A percentile compares a stretch with the other conserved stretches of the same genome.
These are phyloP conservation scores for Raja brachyura DNA, from an alignment of 2,113 vertebrate species.

Conservation along the genomic window DNA sequence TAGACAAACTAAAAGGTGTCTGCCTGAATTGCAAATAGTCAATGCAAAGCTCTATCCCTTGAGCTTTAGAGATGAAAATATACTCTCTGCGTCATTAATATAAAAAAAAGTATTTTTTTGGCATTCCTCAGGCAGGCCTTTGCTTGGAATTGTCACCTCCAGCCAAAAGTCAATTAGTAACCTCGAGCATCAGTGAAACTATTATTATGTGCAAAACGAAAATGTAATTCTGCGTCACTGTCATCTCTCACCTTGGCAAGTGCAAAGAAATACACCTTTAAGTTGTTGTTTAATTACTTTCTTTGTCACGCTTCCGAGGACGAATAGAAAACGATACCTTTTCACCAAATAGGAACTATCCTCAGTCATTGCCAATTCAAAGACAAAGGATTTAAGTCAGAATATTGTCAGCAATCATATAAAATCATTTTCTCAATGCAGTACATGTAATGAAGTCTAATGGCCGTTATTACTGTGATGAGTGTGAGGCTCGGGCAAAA, in stretches of 20 bases:
- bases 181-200: neutral
- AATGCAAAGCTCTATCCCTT: neutral
- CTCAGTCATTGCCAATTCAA: constrained; percentile 35
- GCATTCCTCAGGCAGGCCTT: neutral
- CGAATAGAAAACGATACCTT: neutral
- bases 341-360: constrained; percentile 12
- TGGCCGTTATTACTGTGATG: constrained; percentile 38
- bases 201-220: neutral
- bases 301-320: neutral
- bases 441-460: constrained; percentile 38
- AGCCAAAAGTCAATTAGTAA: constrained; percentile 5
- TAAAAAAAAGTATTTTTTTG: neutral
- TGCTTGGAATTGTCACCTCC: constrained; percentile 20
- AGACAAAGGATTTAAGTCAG: constrained; percentile 38
- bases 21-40: neutral
- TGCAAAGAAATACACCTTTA: constrained; percentile 24
- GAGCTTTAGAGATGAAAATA: constrained; percentile 2
- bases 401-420: constrained; percentile 36
- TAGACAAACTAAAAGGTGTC: neutral
- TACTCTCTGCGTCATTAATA: neutral
- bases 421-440: constrained; percentile 38
- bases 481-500: constrained; percentile 33
- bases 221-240: neutral
- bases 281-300: constrained; percentile 35
- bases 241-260: constrained; percentile 23